Evolutionary conservation across 2,888 invertebrate species (phyloP).

Genomic region (Bruchidius siliquastri): DNA sequence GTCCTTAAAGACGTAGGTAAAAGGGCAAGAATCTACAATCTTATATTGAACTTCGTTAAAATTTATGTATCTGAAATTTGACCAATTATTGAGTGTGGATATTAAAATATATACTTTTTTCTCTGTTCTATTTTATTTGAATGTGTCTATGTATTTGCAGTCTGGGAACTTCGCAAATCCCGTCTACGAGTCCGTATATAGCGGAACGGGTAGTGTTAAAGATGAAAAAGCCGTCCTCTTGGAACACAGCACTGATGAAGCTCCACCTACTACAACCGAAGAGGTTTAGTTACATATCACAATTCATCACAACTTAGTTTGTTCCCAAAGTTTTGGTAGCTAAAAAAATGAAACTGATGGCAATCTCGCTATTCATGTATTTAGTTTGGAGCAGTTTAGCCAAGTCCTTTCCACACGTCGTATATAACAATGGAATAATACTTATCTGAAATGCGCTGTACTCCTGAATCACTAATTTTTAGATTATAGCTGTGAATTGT

Average conservation of each 20-base stretch:
- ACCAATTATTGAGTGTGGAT: not conserved
- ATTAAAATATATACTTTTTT: not conserved
- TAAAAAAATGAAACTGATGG: not conserved
- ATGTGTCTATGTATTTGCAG: constrained; percentile 30
- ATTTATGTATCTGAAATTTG: too few species aligned
- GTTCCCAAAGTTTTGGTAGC: not conserved
- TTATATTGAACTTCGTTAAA: too few species aligned
- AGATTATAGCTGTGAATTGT: not conserved
- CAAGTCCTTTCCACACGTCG: not conserved
- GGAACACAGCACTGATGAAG: constrained; percentile 52
- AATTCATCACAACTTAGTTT: constrained; percentile 5
- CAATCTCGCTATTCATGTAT: not conserved
- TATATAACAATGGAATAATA: not conserved
- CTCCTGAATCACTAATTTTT: not conserved
- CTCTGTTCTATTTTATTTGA: not conserved
- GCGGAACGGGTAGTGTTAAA: constrained; percentile 43
- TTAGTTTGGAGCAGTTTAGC: not conserved
- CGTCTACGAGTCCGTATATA: constrained; percentile 79
- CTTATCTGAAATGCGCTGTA: not conserved
- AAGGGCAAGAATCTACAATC: too few species aligned
- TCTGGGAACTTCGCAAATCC: constrained; percentile 81
- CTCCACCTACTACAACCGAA: constrained; percentile 41
- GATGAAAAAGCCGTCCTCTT: constrained; percentile 55
- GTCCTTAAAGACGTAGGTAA: too few species aligned
- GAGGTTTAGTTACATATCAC: constrained; percentile 38